phyloP scores from a whole-genome alignment of 2,797 vertebrate species.

The Acanthurus lineatus region DNA sequence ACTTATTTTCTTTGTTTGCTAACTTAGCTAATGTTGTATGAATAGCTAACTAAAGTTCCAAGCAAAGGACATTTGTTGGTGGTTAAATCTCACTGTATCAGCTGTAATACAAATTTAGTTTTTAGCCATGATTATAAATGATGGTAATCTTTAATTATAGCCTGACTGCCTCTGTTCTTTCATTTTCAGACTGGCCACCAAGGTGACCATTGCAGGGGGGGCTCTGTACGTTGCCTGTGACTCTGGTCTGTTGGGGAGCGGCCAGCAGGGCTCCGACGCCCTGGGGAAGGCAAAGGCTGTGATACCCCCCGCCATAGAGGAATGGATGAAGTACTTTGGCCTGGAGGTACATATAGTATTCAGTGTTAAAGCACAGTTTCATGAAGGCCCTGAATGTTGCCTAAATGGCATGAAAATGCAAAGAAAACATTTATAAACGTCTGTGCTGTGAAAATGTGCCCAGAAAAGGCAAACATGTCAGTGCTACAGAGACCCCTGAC shows the following conservation, averaged over 20 bases:
- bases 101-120: not conserved
- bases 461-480: not conserved
- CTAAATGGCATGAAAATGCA: not conserved
- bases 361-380: too few relatives aligned
- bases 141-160: not conserved
- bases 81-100: not conserved
- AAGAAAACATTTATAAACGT: not conserved
- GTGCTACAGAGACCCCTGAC: not conserved
- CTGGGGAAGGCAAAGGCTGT: conserved; percentile 87
- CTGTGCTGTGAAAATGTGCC: too few relatives aligned
- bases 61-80: not conserved
- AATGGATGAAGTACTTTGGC: conserved; percentile 92
- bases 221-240: conserved; percentile 91
- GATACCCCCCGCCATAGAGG: conserved; percentile 89
- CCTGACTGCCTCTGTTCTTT: conserved; percentile 7
- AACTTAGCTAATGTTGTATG: not conserved
- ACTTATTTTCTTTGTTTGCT: not conserved
- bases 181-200: conserved; percentile 88
- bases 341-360: conserved; percentile 84
- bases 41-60: not conserved
- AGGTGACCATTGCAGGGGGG: conserved; percentile 91
- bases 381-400: too few relatives aligned
- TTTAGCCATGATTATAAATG: not conserved
- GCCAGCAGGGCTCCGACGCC: conserved; percentile 87
- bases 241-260: conserved; percentile 89